Base-by-base conservation (phyloP, 2,113 vertebrate species). In the Neotoma lepida region DNA sequence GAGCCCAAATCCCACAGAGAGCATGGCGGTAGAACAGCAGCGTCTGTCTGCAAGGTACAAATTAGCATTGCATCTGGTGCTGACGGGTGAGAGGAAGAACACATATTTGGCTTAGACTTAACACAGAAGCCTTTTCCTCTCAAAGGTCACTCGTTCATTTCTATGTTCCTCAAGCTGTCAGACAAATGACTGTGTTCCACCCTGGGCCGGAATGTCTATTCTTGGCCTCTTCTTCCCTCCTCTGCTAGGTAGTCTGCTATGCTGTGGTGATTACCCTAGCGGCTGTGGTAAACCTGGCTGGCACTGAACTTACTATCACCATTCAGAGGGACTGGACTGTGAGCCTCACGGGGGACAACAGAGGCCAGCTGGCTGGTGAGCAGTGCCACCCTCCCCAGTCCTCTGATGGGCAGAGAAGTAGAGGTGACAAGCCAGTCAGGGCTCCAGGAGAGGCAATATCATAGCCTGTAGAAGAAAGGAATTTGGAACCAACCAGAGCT, bases 241-340 rank as follows among this genome's bases (percentile, higher is more conserved):
- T 64, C 35, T 96, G 97, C 94, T 96, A 98, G 98, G 98, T 98
- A 98, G 97, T 98, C 98, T 99, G 98, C 98, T 98, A 98, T 63
- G 97, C 98, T 97, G 98, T 97, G 81, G 98, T 98, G 97, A 98
- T 98, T 97, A 46, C 97, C 95, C 97, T 99, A 98, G 98, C 95
- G 93, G 98, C 98, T 97, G 97, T 98, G 97, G 98, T 97, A 35
- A 99, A 98, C 96, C 98, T 98, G 91, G 98, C 97, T 86, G 98
- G 98, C 95, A 98, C 97, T 8, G 98, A 97, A 4, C 97, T 98
- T 97, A 98, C 98, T 95, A 97, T 98, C 94, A 97, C 98, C 96
- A 98, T 98, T 94, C 98, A 98, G 97, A 98, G 98, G 97, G 98
- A 98, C 86, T 97, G 97, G 98, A 98, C 98, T 73, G 97, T 98